These are phyloP conservation scores for Drosophila leonis DNA, from an alignment of 2,888 invertebrate genomes.

Conservation along the genomic window DNA sequence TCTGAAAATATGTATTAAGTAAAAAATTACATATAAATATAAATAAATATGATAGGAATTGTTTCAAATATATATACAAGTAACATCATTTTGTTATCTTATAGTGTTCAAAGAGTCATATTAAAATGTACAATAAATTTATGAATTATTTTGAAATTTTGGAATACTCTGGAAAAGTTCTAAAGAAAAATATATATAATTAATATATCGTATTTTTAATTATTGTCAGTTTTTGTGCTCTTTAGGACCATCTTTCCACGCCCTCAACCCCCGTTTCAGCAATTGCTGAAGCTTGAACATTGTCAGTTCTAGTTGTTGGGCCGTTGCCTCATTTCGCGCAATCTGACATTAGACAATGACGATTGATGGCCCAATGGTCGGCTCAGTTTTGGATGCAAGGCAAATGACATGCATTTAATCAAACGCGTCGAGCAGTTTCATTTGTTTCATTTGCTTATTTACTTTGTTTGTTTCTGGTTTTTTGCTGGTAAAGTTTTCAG, in stretches of 20 bases:
- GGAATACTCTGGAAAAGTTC: no score
- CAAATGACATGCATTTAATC: slow-evolving; percentile 78
- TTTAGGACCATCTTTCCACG: neutral
- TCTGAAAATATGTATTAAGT: neutral
- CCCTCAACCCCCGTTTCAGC: neutral
- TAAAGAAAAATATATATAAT: no score
- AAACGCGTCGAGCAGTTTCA: slow-evolving; percentile 63
- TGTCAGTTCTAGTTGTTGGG: slow-evolving; percentile 34
- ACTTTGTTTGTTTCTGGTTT: neutral
- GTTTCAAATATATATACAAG: no score
- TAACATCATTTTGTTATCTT: no score
- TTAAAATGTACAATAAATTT: no score
- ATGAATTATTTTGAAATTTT: no score
- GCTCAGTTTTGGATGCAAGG: slow-evolving; percentile 21
- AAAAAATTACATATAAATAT: neutral
- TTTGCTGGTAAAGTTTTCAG: slow-evolving; percentile 60
- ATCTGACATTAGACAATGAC: slow-evolving; percentile 73
- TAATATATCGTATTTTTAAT: no score
- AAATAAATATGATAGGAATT: no score
- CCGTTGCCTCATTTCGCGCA: slow-evolving; percentile 64
- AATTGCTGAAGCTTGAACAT: slow-evolving; percentile 19
- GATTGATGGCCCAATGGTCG: slow-evolving; percentile 60
- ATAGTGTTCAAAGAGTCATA: no score
- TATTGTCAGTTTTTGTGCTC: no score
- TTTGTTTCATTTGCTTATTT: slow-evolving; percentile 57